Evolutionary conservation across 37 sponge, comb jelly and placozoan species (phyloP), one percentile per base, ranked within the genome.

Genomic region (Agelas oroides): DNA sequence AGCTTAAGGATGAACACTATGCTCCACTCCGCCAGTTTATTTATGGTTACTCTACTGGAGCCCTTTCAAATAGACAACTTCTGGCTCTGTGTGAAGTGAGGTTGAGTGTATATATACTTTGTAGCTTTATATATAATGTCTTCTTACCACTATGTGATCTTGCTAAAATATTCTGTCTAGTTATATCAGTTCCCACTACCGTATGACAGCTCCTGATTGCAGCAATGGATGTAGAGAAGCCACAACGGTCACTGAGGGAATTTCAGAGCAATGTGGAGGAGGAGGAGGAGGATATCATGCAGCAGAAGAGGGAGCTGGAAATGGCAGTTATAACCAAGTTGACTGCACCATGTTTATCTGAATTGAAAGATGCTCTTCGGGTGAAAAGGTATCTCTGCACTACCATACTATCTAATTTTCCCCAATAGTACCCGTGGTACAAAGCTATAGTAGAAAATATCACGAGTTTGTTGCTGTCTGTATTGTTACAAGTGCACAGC

Each of bases 61-160:
- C 28, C 18, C 32, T 90, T 30, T 54, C 30, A n/a, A 65, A 69
- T 37, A 75, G 74, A 53, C 92, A 92, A 84, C 67, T 92, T 2
- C 28, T 61, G n/a, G 77, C 92, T 23, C 79, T 92, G 25, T 92
- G 88, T 77, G 92, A 92, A 79, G 92, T 92, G 56, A 25, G 58
- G 61, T 21, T 24, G 21, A 19, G 25, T 23, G 23, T 18, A 64
- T n/a, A n/a, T n/a, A n/a, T n/a, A n/a, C n/a, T 30, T 36, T 34
- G 38, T 70, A 70, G 13, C 28, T 21, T 38, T 13, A 74, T 73
- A 25, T 70, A 38, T 21, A 21, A 28, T 28, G 28, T 16, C 38
- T 70, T 70, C 13, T 36, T 39, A 11, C 18, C 13, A 70, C 38
- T 39, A 70, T 33, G 12, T 11, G n/a, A 12, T 33, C 71, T 32